phyloP scores from a whole-genome alignment of 2,888 invertebrate species.

The Amiota mariae region DNA sequence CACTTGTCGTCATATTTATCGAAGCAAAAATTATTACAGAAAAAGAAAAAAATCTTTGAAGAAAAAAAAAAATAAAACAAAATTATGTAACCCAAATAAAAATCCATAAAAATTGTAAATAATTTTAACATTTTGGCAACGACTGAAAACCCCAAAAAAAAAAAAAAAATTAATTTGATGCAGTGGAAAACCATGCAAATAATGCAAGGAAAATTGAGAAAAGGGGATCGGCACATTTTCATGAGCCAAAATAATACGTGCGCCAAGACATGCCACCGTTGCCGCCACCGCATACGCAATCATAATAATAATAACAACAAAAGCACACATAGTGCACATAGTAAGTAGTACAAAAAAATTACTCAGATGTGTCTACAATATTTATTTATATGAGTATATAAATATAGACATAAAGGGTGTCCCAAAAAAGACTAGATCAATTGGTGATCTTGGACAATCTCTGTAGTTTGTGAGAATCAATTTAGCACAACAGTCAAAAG shows the following conservation, averaged over 20 bases:
- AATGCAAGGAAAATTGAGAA: constrained; percentile 12
- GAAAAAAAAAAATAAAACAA: neutral
- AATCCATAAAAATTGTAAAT: constrained; percentile 32
- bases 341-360: no score
- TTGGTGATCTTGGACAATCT: no score
- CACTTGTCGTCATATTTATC: constrained; percentile 5
- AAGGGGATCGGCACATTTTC: neutral
- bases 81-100: constrained; percentile 28
- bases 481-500: no score
- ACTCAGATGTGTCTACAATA: no score
- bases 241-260: constrained; percentile 55
- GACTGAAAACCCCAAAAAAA: neutral
- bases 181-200: constrained; percentile 41
- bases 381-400: no score
- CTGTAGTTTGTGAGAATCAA: no score
- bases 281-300: neutral
- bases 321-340: no score
- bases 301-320: no score
- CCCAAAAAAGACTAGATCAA: no score
- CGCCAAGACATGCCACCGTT: neutral
- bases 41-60: constrained; percentile 1
- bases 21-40: constrained; percentile 27
- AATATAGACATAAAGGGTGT: no score
- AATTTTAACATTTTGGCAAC: constrained; percentile 34
- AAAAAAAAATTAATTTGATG: constrained; percentile 19